A percentile compares a stretch with the other conserved stretches of the same genome.
These are phyloP conservation scores for Nectonema munidae DNA, from an alignment of 2,888 invertebrate species.

Conservation along the genomic window DNA sequence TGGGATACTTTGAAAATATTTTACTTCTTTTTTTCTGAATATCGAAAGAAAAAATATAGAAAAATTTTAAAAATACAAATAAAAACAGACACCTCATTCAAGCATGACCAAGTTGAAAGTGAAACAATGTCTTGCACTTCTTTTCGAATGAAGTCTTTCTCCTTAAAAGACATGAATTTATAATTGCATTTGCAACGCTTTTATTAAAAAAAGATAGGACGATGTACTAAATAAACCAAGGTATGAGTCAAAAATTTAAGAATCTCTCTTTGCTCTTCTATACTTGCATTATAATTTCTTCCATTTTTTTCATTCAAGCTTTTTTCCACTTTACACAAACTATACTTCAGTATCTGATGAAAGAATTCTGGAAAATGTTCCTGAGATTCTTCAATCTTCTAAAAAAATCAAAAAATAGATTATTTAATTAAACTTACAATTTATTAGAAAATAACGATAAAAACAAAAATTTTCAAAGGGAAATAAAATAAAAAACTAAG, in stretches of 20 bases:
- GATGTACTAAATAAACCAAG: slow-evolving; percentile 12
- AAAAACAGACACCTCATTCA: slow-evolving; percentile 10
- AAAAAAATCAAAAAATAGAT: too few species aligned
- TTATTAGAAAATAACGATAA: too few species aligned
- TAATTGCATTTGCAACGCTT: slow-evolving; percentile 13
- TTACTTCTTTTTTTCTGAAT: slow-evolving; percentile 39
- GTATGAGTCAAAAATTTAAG: not conserved
- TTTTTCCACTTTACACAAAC: too few species aligned
- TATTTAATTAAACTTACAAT: too few species aligned
- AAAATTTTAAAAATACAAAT: slow-evolving; percentile 11
- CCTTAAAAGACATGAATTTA: slow-evolving; percentile 24
- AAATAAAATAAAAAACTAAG: too few species aligned
- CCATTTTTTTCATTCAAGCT: too few species aligned
- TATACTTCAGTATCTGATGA: too few species aligned
- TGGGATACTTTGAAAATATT: slow-evolving; percentile 49
- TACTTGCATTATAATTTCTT: too few species aligned
- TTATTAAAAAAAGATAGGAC: not conserved
- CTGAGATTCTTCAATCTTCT: too few species aligned
- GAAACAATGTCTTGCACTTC: slow-evolving; percentile 64
- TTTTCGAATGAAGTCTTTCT: slow-evolving; percentile 59
- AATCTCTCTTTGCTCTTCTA: too few species aligned
- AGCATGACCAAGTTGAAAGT: slow-evolving; percentile 46
- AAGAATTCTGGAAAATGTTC: too few species aligned
- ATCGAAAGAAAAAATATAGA: slow-evolving; percentile 13
- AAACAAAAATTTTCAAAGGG: too few species aligned